Evolutionary conservation across 1,140 invertebrate species (phyloP).

Genomic region (Penaeus japonicus): DNA sequence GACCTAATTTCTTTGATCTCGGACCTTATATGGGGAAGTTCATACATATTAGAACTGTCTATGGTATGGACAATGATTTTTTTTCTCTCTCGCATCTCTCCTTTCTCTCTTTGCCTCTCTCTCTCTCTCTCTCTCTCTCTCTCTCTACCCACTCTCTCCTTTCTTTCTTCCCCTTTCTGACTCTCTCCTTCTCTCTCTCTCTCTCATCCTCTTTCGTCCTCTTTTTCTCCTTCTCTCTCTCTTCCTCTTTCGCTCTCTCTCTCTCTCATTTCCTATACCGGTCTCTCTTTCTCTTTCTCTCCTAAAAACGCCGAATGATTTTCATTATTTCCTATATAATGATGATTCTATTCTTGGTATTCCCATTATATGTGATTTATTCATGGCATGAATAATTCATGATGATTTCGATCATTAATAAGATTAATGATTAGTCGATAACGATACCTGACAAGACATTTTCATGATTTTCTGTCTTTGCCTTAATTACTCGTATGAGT

Average conservation of each 20-base stretch:
- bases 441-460: too few species aligned
- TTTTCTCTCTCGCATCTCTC: neutral
- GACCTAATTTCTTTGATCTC: too few species aligned
- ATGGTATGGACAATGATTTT: too few species aligned
- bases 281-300: conserved; percentile 8
- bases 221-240: conserved; percentile 14
- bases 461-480: too few species aligned
- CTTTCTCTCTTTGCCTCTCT: neutral
- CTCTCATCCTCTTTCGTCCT: neutral
- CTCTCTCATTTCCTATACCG: conserved; percentile 10
- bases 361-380: too few species aligned
- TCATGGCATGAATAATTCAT: too few species aligned
- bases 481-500: too few species aligned
- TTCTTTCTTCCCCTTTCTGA: neutral
- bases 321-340: neutral
- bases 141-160: neutral
- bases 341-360: too few species aligned
- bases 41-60: too few species aligned
- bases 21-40: too few species aligned
- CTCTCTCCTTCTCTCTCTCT: neutral
- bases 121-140: neutral
- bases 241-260: neutral
- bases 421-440: too few species aligned
- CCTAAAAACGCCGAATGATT: conserved; percentile 13
- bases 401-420: too few species aligned